Conservation (phyloP, 2,113 vertebrate species). For the Dasyprocta punctata region DNA sequence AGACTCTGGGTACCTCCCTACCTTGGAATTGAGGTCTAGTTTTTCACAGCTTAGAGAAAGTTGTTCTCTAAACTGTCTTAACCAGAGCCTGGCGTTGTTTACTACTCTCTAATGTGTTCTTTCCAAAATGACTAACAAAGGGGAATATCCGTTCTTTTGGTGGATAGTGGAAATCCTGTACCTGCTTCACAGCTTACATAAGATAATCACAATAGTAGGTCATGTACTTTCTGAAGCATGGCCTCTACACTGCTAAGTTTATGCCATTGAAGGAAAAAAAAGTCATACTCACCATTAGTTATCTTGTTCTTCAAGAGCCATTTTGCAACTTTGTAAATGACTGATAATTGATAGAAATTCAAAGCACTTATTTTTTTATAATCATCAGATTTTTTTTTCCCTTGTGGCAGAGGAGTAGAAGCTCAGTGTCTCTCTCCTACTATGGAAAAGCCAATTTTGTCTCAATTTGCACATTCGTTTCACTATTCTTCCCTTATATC, state of each 20-base stretch:
- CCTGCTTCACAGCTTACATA: neutral
- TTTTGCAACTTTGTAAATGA: neutral
- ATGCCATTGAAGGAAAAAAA: neutral
- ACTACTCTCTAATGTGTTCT: neutral
- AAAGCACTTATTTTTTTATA: slow-evolving; percentile 1
- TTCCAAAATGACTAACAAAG: neutral
- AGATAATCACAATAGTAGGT: neutral
- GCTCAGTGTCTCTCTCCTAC: neutral
- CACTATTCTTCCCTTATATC: neutral
- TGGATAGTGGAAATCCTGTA: neutral
- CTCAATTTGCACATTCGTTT: neutral
- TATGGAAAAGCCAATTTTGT: neutral
- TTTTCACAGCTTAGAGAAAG: neutral
- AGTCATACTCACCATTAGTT: neutral
- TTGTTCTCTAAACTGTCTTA: neutral
- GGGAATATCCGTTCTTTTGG: neutral
- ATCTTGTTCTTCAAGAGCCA: neutral
- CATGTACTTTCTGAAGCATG: neutral
- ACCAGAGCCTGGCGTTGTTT: neutral
- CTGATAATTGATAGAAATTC: neutral
- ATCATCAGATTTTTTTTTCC: neutral
- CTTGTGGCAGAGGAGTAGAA: neutral
- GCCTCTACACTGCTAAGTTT: neutral
- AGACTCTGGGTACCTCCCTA: neutral
- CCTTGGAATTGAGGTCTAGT: neutral